Percentiles rank a stretch among this genome's conserved stretches.
phyloP scores from a whole-genome alignment of 2,113 vertebrate genomes.

The Crypturellus undulatus region DNA sequence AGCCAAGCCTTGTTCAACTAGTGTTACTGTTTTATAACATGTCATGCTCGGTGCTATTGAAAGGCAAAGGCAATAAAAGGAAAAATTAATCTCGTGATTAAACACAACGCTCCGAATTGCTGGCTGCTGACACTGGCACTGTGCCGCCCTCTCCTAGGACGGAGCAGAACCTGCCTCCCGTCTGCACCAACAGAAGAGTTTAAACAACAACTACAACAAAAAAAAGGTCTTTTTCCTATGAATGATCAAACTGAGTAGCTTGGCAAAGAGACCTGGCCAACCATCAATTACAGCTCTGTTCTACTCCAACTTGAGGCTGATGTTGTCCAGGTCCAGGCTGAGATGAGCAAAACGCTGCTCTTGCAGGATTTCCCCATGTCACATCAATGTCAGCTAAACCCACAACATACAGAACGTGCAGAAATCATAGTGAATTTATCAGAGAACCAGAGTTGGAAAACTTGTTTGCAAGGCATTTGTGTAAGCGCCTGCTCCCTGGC shows the following conservation, averaged over 20 bases:
- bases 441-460: not conserved
- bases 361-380: not conserved
- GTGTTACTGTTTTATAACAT: constrained; percentile 58
- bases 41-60: constrained; percentile 51
- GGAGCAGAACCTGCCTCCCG: constrained; percentile 35
- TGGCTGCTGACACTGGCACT: constrained; percentile 56
- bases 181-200: constrained; percentile 31
- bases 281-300: constrained; percentile 18
- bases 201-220: not conserved
- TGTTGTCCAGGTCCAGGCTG: not conserved
- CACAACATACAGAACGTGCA: not conserved
- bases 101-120: constrained; percentile 23
- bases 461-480: not conserved
- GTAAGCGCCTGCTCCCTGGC: constrained; percentile 31
- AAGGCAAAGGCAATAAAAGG: constrained; percentile 61
- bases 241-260: constrained; percentile 33
- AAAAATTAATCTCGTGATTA: constrained; percentile 69
- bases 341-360: not conserved
- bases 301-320: not conserved
- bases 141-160: not conserved
- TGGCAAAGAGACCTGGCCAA: constrained; percentile 6
- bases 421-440: not conserved
- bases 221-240: constrained; percentile 3
- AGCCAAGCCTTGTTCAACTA: constrained; percentile 58
- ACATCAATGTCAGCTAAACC: not conserved